Base-by-base conservation (phyloP, 2,888 invertebrate species). In the Chironomus riparius region DNA sequence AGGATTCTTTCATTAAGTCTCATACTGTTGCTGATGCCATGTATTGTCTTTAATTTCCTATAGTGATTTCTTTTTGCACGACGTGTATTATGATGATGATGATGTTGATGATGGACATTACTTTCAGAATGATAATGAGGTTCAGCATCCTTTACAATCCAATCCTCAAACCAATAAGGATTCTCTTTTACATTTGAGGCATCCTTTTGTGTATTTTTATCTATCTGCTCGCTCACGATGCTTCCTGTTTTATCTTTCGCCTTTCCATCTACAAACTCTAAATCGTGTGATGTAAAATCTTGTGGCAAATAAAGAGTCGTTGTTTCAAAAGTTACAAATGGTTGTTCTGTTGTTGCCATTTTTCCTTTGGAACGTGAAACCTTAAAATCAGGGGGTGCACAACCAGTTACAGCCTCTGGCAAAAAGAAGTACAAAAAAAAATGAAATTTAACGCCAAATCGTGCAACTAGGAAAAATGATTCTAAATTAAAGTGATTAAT, bases 361-460 rank as follows among this genome's bases (percentile, higher is more conserved):
- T 77, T 77, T n/a, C 50, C 22, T 12, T 77, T 77, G 72, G 83
- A 82, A 77, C 82, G 82, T 68, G 82, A 82, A 78, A 84, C 83
- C 70, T 83, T 82, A 70, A 84, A 82, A 79, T 84, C 83, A 75
- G 84, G 84, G 5, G 84, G 82, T 70, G 82, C 82, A 76, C 84
- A 84, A 69, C 84, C 84, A 13, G 83, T 83, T 71, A 83, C 82
- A 74, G 83, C 83, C 81, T 84, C 84, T 84, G 56, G n/a, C 15
- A 10, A 38, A 2, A 38, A 2, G 7, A 38, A 56, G 13, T 4
- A 56, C 50, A 15, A 50, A 50, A 50, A 10, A 48, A 50, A 50
- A n/a, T 3, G 3, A 38, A 38, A 18, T 56, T 18, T 56, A 38
- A 2, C 10, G 10, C 10, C 38, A 38, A 38, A 56, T 15, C 18